These are phyloP conservation scores for Polypterus senegalus DNA, from an alignment of 2,113 vertebrate genomes.

Conservation along the genomic window DNA sequence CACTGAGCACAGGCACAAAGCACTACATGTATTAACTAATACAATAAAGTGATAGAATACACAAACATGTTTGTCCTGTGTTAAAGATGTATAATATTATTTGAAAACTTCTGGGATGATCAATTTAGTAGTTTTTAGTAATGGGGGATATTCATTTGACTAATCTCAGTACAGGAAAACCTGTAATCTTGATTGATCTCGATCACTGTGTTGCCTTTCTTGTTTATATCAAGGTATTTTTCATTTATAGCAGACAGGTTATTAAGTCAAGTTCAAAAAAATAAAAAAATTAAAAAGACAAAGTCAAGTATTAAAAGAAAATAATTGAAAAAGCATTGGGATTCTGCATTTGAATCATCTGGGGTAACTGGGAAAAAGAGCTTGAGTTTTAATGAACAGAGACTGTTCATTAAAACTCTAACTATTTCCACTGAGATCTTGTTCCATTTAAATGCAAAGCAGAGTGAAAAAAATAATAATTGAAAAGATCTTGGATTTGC, in stretches of 20 bases:
- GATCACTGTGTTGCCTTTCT: too few relatives aligned
- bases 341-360: constrained; percentile 19
- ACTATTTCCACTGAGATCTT: constrained; percentile 54
- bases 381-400: constrained; percentile 52
- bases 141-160: too few relatives aligned
- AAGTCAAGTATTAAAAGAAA: constrained; percentile 19
- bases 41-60: too few relatives aligned
- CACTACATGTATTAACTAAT: too few relatives aligned
- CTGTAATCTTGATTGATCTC: too few relatives aligned
- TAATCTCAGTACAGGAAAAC: too few relatives aligned
- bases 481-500: constrained; percentile 45
- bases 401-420: constrained; percentile 53
- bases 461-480: constrained; percentile 34
- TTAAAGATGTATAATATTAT: too few relatives aligned
- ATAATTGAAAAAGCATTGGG: constrained; percentile 41
- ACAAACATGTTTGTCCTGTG: too few relatives aligned
- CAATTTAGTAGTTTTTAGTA: too few relatives aligned
- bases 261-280: constrained; percentile 8
- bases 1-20: too few relatives aligned
- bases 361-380: constrained; percentile 22
- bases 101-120: too few relatives aligned
- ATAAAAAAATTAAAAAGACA: constrained; percentile 6
- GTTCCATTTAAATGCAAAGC: constrained; percentile 49
- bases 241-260: constrained; percentile 15
- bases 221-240: too few relatives aligned